Conservation (phyloP, 2,888 invertebrate species). For the Volucella bombylans region DNA sequence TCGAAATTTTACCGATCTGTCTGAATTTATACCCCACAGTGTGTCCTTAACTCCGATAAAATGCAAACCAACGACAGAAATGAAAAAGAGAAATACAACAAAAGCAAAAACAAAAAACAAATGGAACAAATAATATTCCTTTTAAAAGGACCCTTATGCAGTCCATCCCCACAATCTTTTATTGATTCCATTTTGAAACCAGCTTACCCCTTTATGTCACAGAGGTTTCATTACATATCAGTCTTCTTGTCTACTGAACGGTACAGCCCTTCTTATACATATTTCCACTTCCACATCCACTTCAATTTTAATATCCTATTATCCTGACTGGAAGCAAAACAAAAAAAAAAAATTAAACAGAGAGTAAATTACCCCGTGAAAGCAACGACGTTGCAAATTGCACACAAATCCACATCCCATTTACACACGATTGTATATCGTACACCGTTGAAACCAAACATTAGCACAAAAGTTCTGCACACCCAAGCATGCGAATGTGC, state of each 20-base stretch:
- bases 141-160: slow-evolving; percentile 16
- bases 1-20: neutral
- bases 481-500: slow-evolving; percentile 43
- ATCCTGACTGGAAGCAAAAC: slow-evolving; percentile 38
- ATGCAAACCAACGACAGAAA: neutral
- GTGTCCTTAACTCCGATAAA: slow-evolving; percentile 2
- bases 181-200: slow-evolving; percentile 27
- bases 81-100: neutral
- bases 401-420: slow-evolving; percentile 61
- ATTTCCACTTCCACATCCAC: slow-evolving; percentile 31
- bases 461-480: slow-evolving; percentile 53
- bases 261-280: slow-evolving; percentile 10
- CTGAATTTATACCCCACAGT: neutral
- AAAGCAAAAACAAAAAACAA: neutral
- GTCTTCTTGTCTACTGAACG: neutral
- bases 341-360: slow-evolving; percentile 1
- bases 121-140: slow-evolving; percentile 4
- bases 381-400: slow-evolving; percentile 63
- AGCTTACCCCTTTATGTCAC: slow-evolving; percentile 27
- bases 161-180: slow-evolving; percentile 14
- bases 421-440: slow-evolving; percentile 45
- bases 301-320: slow-evolving; percentile 73
- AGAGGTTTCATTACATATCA: slow-evolving; percentile 27
- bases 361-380: slow-evolving; percentile 61
- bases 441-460: slow-evolving; percentile 58